These are phyloP conservation scores for Myotis davidii DNA, from an alignment of 2,113 vertebrate genomes.

Conservation along the genomic window DNA sequence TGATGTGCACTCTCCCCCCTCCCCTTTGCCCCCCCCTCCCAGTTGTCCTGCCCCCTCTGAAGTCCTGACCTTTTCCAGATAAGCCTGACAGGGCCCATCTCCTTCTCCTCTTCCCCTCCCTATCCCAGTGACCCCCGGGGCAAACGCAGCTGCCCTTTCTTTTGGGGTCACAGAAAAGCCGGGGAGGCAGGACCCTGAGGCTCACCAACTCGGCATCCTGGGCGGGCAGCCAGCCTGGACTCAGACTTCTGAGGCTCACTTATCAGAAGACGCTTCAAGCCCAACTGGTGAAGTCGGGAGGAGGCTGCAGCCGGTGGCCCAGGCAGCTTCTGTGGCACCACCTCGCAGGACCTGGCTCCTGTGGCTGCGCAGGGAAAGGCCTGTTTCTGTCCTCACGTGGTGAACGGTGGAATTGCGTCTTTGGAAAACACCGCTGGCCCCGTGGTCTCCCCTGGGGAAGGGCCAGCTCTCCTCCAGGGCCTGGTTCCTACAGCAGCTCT, in stretches of 20 bases:
- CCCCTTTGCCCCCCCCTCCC: background rate
- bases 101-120: background rate
- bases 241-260: background rate
- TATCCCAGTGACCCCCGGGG: background rate
- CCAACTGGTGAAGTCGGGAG: background rate
- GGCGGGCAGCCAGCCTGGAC: background rate
- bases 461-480: too few species aligned
- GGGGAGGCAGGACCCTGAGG: fast-evolving
- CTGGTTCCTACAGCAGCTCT: background rate
- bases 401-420: background rate
- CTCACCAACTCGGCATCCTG: background rate
- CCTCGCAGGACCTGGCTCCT: background rate
- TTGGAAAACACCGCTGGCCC: too few species aligned
- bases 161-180: background rate
- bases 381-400: background rate
- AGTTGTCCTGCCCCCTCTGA: background rate
- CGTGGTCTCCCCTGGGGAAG: background rate
- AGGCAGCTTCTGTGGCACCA: background rate
- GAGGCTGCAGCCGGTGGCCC: background rate
- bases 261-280: background rate
- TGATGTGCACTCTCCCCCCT: background rate
- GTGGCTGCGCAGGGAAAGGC: background rate
- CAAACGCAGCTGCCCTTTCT: background rate
- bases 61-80: background rate
- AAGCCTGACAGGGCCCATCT: background rate